These are phyloP conservation scores for Alentia gelatinosa DNA, from an alignment of 2,888 invertebrate genomes.

Conservation along the genomic window DNA sequence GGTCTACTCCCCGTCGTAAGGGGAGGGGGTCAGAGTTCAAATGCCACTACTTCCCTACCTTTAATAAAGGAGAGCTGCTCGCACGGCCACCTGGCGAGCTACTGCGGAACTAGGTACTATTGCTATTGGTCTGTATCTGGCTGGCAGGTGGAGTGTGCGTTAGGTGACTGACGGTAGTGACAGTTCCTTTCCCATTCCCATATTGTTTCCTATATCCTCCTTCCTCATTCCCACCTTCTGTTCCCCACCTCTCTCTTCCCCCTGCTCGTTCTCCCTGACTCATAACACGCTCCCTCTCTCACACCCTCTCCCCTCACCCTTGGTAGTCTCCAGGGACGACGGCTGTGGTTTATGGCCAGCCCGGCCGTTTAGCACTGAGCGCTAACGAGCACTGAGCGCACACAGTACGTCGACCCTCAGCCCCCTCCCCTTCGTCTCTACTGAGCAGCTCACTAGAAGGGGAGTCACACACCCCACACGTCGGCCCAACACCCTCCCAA, in stretches of 20 bases:
- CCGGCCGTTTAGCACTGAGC: neutral
- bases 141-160: no score
- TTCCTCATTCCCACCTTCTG: no score
- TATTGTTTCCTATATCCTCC: no score
- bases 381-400: neutral
- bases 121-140: neutral
- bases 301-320: neutral
- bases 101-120: neutral
- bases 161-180: no score
- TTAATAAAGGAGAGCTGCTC: slow-evolving; percentile 11
- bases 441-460: neutral
- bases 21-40: neutral
- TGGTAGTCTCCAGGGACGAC: neutral
- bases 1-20: no score
- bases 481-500: neutral
- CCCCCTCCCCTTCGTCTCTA: no score
- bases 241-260: neutral
- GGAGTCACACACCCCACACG: neutral
- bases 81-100: neutral
- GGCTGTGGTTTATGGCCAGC: neutral
- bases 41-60: slow-evolving; percentile 40
- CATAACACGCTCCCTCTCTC: neutral
- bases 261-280: neutral
- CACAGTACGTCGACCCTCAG: no score
- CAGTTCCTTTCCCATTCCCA: no score